Conservation (phyloP, 2,797 vertebrate genomes). For the Sebastes minor region DNA sequence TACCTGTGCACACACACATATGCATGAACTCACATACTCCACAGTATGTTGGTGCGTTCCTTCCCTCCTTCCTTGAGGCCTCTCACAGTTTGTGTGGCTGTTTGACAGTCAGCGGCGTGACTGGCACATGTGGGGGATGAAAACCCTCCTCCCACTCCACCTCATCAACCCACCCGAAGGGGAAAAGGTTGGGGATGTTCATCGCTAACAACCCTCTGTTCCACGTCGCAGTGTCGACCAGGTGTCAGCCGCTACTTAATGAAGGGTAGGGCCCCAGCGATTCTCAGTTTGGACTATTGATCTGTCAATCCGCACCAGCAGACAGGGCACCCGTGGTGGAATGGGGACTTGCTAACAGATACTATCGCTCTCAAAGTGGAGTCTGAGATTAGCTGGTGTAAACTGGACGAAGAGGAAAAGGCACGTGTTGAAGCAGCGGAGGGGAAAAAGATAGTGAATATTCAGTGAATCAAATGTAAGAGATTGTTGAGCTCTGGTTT, state of each 20-base stretch:
- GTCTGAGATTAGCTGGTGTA: slow-evolving; percentile 13
- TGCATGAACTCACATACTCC: background rate
- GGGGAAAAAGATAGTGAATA: background rate
- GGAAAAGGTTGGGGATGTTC: slow-evolving; percentile 49
- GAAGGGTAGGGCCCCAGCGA: slow-evolving; percentile 63
- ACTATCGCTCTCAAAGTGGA: slow-evolving; percentile 26
- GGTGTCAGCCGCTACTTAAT: slow-evolving; percentile 61
- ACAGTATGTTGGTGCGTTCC: background rate
- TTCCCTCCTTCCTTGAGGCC: background rate
- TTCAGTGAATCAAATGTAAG: background rate
- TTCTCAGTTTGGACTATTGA: slow-evolving; percentile 74
- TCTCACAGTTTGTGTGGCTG: background rate
- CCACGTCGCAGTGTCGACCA: slow-evolving; percentile 8
- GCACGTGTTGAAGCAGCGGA: background rate
- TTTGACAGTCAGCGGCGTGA: background rate
- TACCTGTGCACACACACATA: background rate
- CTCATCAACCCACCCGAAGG: slow-evolving; percentile 7
- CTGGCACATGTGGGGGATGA: background rate
- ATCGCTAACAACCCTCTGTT: slow-evolving; percentile 34
- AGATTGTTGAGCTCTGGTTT: slow-evolving; percentile 30
- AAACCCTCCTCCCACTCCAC: slow-evolving; percentile 17
- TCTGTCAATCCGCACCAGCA: slow-evolving; percentile 51
- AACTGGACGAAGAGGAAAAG: slow-evolving; percentile 1
- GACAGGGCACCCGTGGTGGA: background rate
- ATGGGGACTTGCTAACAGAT: slow-evolving; percentile 53